A percentile compares a stretch with the other conserved stretches of the same genome.
These are phyloP conservation scores for Neodontobutis hainanensis DNA, from an alignment of 2,113 vertebrate genomes.

Conservation along the genomic window DNA sequence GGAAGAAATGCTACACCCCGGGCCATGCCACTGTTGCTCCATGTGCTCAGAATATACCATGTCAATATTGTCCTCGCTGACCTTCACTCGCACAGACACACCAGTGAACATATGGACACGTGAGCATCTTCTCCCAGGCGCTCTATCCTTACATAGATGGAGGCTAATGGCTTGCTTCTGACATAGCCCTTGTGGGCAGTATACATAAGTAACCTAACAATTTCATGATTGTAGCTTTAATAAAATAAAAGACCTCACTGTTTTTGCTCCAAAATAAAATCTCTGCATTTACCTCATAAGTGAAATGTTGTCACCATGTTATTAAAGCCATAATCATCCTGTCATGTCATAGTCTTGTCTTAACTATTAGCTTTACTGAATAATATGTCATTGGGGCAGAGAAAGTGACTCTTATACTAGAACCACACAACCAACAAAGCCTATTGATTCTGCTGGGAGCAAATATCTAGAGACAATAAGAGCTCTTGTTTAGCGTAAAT, in stretches of 20 bases:
- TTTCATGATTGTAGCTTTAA: neutral
- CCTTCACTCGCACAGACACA: constrained; percentile 45
- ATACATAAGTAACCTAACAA: neutral
- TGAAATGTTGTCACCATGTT: constrained; percentile 4
- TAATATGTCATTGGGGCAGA: constrained; percentile 32
- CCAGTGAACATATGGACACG: constrained; percentile 16
- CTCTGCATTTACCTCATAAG: constrained; percentile 2
- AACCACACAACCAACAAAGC: constrained; percentile 65
- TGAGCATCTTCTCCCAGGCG: constrained; percentile 7
- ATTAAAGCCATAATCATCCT: constrained; percentile 5
- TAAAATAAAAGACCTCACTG: neutral
- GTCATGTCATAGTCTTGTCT: constrained; percentile 12
- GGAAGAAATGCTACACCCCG: constrained; percentile 67
- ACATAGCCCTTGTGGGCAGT: neutral
- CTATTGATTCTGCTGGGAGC: constrained; percentile 64
- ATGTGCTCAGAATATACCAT: constrained; percentile 56
- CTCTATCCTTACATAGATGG: constrained; percentile 12
- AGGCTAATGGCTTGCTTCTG: constrained; percentile 1
- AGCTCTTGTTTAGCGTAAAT: constrained; percentile 68
- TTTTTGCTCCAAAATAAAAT: neutral
- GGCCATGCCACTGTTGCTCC: constrained; percentile 34
- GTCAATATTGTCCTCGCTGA: constrained; percentile 61
- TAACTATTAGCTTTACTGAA: constrained; percentile 29
- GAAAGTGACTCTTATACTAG: constrained; percentile 51
- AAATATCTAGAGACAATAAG: constrained; percentile 69